Evolutionary conservation across 53 echinoderm and acorn worm genomes (phyloP).

Genomic region (Arbacia lixula): DNA sequence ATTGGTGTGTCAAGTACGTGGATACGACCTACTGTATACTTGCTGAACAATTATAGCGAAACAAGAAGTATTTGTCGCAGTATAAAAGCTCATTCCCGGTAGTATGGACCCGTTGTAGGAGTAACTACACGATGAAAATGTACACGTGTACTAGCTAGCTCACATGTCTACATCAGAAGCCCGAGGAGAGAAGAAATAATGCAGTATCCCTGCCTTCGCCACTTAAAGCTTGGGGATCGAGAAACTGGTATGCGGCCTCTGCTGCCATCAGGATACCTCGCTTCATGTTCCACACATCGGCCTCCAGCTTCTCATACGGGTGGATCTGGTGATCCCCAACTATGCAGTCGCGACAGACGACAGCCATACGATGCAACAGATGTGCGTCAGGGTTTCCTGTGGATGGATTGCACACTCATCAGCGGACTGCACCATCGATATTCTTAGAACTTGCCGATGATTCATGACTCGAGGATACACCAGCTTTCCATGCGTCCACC

Average conservation of each 20-base stretch:
- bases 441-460: background rate
- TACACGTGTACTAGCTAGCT: no score
- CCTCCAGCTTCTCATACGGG: background rate
- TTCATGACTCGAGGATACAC: background rate
- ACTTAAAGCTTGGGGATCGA: conserved; percentile 25
- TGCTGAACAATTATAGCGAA: no score
- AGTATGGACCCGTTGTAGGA: no score
- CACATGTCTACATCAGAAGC: no score
- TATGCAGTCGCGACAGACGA: conserved; percentile 40
- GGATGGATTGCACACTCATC: background rate
- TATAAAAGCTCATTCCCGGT: no score
- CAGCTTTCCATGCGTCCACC: background rate
- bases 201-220: background rate
- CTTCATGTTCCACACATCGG: conserved; percentile 3
- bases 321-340: conserved; percentile 27
- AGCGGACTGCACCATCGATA: background rate
- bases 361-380: conserved; percentile 19
- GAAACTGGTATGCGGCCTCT: background rate
- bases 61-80: no score
- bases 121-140: no score
- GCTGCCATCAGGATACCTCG: conserved; percentile 5
- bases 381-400: background rate
- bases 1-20: no score
- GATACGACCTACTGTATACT: no score
- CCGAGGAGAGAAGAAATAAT: no score